A percentile compares a stretch with the other conserved stretches of the same genome.
These are phyloP conservation scores for Elephas maximus DNA, from an alignment of 2,113 vertebrate genomes.

Conservation along the genomic window DNA sequence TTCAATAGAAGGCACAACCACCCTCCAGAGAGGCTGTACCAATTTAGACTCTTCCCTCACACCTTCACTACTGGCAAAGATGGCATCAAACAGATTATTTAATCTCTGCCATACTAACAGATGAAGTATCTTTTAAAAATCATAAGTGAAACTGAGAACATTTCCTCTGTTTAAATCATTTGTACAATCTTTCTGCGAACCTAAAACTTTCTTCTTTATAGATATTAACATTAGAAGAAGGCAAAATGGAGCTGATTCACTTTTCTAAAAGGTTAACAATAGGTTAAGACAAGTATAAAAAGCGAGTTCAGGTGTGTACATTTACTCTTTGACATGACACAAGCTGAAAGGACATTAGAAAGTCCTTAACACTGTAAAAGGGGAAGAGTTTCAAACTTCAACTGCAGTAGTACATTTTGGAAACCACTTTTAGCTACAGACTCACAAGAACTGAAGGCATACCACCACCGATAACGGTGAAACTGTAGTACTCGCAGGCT, in stretches of 20 bases:
- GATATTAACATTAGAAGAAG: not conserved
- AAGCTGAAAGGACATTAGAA: not conserved
- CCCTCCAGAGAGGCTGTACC: not conserved
- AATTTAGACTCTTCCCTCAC: not conserved
- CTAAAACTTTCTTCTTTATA: conserved; percentile 15
- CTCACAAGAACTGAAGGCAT: not conserved
- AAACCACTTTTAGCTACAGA: not conserved
- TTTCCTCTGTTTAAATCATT: not conserved
- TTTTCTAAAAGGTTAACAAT: not conserved
- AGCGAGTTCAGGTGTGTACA: not conserved
- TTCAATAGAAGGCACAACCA: not conserved
- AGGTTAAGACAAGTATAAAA: not conserved
- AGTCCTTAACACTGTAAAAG: not conserved
- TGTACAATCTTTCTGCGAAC: not conserved
- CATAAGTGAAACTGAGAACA: not conserved
- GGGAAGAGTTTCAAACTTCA: not conserved
- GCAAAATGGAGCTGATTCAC: not conserved
- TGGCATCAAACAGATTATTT: not conserved
- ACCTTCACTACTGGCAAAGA: not conserved
- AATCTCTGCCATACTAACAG: not conserved
- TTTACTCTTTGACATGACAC: not conserved
- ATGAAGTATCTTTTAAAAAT: conserved; percentile 5
- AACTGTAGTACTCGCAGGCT: not conserved
- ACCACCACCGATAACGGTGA: not conserved
- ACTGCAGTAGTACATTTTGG: not conserved